These are phyloP conservation scores for Crotalus helleri DNA, from an alignment of 2,113 vertebrate genomes.

Conservation along the genomic window DNA sequence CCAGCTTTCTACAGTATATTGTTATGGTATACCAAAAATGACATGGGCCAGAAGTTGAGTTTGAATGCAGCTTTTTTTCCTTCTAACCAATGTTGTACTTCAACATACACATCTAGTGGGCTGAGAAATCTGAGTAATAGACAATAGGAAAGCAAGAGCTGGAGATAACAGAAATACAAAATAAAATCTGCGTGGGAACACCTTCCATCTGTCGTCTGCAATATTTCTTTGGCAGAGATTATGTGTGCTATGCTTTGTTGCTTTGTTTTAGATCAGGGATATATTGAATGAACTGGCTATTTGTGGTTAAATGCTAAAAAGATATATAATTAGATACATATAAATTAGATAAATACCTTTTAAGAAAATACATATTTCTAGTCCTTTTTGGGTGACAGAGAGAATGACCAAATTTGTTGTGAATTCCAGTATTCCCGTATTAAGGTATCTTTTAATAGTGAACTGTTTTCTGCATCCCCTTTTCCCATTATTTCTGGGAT, in stretches of 20 bases:
- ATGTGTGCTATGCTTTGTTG: background rate
- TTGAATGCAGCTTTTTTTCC: background rate
- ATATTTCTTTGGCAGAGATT: background rate
- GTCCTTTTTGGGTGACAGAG: background rate
- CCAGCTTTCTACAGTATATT: background rate
- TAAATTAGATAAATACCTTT: background rate
- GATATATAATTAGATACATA: background rate
- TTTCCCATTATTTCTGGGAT: background rate
- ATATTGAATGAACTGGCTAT: background rate
- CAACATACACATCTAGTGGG: background rate
- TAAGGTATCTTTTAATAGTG: background rate
- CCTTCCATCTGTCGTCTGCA: background rate
- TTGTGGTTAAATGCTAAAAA: background rate
- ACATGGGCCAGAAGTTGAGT: background rate
- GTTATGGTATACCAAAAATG: background rate
- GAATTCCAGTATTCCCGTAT: background rate
- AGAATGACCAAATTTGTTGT: background rate
- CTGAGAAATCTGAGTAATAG: background rate
- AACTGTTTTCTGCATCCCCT: background rate
- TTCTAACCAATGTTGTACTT: background rate
- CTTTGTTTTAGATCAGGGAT: background rate
- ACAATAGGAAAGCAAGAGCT: background rate
- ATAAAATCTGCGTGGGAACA: background rate
- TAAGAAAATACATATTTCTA: background rate
- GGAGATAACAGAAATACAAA: slow-evolving; percentile 4